phyloP scores from a whole-genome alignment of 2,888 invertebrate species.

The Dicranocentrus wangi region DNA sequence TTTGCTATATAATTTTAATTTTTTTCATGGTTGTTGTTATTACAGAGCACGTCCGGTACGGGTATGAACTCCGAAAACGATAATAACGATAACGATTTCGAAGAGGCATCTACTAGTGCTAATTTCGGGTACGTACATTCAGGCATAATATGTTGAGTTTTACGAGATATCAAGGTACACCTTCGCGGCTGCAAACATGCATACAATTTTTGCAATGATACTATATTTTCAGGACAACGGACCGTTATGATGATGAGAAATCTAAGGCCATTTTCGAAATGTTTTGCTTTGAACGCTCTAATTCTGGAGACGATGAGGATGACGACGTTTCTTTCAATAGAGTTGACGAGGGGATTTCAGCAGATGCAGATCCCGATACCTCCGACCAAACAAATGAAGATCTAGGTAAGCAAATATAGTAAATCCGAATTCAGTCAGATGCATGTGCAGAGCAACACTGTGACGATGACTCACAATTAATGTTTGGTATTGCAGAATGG shows the following conservation, averaged over 20 bases:
- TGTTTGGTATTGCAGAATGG: no score
- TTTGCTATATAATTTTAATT: no score
- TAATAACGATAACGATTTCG: slow-evolving; percentile 26
- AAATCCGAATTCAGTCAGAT: no score
- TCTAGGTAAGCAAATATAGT: slow-evolving; percentile 33
- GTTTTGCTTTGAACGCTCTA: slow-evolving; percentile 63
- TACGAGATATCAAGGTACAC: no score
- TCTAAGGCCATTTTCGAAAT: slow-evolving; percentile 67
- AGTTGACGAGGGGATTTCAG: slow-evolving; percentile 24
- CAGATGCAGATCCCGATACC: not conserved
- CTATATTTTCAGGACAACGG: slow-evolving; percentile 37
- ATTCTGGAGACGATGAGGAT: slow-evolving; percentile 41
- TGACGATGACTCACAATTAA: no score
- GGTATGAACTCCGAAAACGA: slow-evolving; percentile 46
- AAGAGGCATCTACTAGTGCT: slow-evolving; percentile 44
- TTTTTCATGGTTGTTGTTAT: not conserved
- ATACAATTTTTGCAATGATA: not conserved
- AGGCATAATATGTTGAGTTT: no score
- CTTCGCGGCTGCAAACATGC: not conserved
- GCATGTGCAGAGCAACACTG: no score
- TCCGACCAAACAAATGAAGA: slow-evolving; percentile 23
- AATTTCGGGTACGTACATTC: slow-evolving; percentile 46
- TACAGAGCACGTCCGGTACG: slow-evolving; percentile 52
- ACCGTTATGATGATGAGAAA: slow-evolving; percentile 63
- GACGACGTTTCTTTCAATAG: slow-evolving; percentile 39